phyloP scores from a whole-genome alignment of 2,797 vertebrate species.

The Babyrousa celebensis region DNA sequence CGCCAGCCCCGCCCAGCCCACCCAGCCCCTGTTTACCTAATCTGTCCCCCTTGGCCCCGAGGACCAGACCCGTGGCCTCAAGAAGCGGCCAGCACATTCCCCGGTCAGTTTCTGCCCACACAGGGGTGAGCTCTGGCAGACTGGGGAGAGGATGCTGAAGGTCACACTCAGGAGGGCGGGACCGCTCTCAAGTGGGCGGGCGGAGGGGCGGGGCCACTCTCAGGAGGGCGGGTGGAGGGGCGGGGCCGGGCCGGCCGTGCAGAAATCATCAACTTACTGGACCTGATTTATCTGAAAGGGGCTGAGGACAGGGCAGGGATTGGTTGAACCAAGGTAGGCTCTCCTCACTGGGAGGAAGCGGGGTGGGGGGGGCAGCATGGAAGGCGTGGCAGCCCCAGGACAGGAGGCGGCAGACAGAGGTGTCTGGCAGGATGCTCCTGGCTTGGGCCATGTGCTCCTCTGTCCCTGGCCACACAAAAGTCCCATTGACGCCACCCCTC shows the following conservation, averaged over 20 bases:
- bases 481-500: conserved; percentile 67
- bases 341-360: conserved; percentile 26
- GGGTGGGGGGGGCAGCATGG: not conserved
- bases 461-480: conserved; percentile 64
- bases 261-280: not conserved
- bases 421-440: not conserved
- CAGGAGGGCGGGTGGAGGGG: not conserved
- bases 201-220: not conserved
- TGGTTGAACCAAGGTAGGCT: not conserved
- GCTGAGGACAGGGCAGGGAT: conserved; percentile 13
- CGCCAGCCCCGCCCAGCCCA: not conserved
- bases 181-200: no score
- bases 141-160: not conserved
- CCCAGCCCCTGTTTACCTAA: not conserved
- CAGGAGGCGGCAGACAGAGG: conserved; percentile 51
- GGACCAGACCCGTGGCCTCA: not conserved
- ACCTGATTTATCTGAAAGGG: conserved; percentile 55
- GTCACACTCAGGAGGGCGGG: not conserved
- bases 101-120: accelerated
- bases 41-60: not conserved
- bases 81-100: not conserved
- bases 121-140: not conserved
- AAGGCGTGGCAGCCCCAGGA: not conserved
- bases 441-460: conserved; percentile 56
- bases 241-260: not conserved